Percentiles rank a stretch among this genome's conserved stretches.
phyloP scores from a whole-genome alignment of 2,797 vertebrate species.

The Miichthys miiuy region DNA sequence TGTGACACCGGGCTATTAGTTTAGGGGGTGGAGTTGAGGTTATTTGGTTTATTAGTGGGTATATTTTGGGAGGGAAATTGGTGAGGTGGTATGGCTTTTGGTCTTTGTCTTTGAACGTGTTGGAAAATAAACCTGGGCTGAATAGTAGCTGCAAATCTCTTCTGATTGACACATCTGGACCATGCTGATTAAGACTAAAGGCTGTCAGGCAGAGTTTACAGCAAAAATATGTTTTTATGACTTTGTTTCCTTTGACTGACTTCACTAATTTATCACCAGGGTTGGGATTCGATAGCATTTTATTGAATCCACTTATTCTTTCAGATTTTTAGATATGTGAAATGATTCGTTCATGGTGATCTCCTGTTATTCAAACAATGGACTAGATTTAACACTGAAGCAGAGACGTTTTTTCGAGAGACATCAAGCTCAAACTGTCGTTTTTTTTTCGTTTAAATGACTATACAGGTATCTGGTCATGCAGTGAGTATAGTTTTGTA shows the following conservation, averaged over 20 bases:
- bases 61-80: conserved; percentile 24
- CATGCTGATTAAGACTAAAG: not conserved
- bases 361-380: too few species aligned
- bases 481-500: too few species aligned
- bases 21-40: conserved; percentile 16
- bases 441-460: too few species aligned
- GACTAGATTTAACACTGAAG: too few species aligned
- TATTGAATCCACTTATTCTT: not conserved
- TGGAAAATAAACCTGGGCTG: conserved; percentile 36
- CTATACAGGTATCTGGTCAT: too few species aligned
- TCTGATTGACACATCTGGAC: not conserved
- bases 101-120: conserved; percentile 21
- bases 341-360: too few species aligned
- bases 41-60: conserved; percentile 56
- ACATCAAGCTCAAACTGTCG: too few species aligned
- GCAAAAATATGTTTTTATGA: not conserved
- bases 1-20: conserved; percentile 49
- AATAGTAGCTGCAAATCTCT: conserved; percentile 54
- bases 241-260: not conserved
- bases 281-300: not conserved
- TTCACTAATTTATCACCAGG: not conserved
- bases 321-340: too few species aligned
- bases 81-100: conserved; percentile 27
- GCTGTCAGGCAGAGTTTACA: not conserved
- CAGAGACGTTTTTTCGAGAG: too few species aligned